These are phyloP conservation scores for Lagodon rhomboides DNA, from an alignment of 2,797 vertebrate species.

Conservation along the genomic window DNA sequence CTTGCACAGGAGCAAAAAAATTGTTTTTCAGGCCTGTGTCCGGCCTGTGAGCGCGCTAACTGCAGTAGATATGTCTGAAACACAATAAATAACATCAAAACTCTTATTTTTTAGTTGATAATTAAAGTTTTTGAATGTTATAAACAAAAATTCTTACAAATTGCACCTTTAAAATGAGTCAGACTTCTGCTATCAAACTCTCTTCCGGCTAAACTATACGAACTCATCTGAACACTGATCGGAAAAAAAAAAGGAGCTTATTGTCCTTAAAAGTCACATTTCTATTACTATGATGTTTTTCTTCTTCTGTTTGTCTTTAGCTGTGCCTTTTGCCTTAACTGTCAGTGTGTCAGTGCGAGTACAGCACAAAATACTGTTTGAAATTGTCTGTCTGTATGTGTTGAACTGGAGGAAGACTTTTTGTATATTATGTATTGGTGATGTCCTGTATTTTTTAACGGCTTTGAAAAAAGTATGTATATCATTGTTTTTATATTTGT, in stretches of 20 bases:
- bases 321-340: slow-evolving; percentile 55
- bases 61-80: no score
- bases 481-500: slow-evolving; percentile 77
- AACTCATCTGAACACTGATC: slow-evolving; percentile 1
- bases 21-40: no score
- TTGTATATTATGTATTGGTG: slow-evolving; percentile 81
- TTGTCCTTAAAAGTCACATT: slow-evolving; percentile 17
- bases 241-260: neutral
- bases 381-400: slow-evolving; percentile 53
- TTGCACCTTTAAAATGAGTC: neutral
- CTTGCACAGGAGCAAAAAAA: no score
- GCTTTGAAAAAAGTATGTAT: slow-evolving; percentile 70
- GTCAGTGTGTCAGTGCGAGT: slow-evolving; percentile 43
- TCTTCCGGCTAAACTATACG: slow-evolving; percentile 25
- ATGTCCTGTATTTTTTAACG: slow-evolving; percentile 67
- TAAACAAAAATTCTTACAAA: no score
- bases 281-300: slow-evolving; percentile 21
- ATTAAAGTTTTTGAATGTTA: no score
- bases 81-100: no score
- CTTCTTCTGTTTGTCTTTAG: slow-evolving; percentile 19
- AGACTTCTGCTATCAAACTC: slow-evolving; percentile 1
- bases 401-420: slow-evolving; percentile 66
- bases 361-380: slow-evolving; percentile 62
- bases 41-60: no score
- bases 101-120: no score